Evolutionary conservation across 23 tunicate genomes (phyloP).

Genomic region (Halocynthia roretzi): DNA sequence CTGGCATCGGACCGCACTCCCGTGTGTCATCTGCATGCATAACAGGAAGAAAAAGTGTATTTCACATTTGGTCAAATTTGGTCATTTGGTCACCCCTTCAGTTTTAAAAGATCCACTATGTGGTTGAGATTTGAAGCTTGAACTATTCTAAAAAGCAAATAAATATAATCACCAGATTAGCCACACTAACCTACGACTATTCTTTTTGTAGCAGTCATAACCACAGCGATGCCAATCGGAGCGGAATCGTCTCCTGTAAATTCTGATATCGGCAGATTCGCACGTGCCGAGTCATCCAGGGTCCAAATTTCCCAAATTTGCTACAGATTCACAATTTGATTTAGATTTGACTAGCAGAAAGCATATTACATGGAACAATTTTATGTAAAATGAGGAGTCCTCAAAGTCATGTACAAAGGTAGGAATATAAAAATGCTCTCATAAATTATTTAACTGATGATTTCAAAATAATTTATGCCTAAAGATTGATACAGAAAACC

Average conservation of each 20-base stretch:
- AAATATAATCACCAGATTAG: neutral
- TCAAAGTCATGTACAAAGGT: neutral
- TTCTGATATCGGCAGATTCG: constrained; percentile 52
- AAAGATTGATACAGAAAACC: neutral
- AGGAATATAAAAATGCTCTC: neutral
- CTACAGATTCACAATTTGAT: no score
- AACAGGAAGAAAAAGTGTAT: neutral
- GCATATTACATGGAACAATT: no score
- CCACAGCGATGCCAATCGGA: constrained; percentile 60
- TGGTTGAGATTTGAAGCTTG: neutral
- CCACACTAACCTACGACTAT: constrained; percentile 35
- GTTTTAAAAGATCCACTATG: no score
- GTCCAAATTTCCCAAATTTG: constrained; percentile 90
- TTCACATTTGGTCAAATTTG: neutral
- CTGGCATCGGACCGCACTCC: constrained; percentile 74
- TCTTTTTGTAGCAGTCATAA: constrained; percentile 37
- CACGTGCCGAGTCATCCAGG: constrained; percentile 70
- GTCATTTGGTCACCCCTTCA: no score
- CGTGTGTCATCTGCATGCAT: constrained; percentile 55
- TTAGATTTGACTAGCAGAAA: no score
- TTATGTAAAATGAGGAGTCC: no score
- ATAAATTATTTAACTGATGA: neutral
- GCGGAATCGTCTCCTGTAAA: constrained; percentile 38
- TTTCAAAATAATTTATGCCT: neutral
- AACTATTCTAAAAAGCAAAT: neutral